Evolutionary conservation across 2,113 vertebrate genomes (phyloP).

Genomic region (Callionymus lyra): DNA sequence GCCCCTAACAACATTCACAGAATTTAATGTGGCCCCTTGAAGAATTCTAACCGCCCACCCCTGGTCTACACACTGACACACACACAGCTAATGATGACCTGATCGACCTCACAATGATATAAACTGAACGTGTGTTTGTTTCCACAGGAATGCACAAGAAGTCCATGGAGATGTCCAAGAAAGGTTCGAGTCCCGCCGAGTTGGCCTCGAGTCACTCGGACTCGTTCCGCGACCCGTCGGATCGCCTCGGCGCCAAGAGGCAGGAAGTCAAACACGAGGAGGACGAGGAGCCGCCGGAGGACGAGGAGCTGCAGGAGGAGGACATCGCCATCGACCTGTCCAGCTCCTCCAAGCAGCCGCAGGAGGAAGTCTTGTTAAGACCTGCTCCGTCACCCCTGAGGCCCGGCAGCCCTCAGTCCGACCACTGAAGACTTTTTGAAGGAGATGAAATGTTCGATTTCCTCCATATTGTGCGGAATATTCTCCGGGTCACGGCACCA

Average conservation of each 20-base stretch:
- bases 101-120: too few relatives aligned
- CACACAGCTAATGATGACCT: not conserved
- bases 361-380: constrained; percentile 35
- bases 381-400: constrained; percentile 15
- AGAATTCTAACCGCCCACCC: too few relatives aligned
- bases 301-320: constrained; percentile 41
- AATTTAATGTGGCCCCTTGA: too few relatives aligned
- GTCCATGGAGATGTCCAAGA: constrained; percentile 75
- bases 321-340: constrained; percentile 86
- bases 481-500: not conserved
- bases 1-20: too few relatives aligned
- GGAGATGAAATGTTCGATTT: too few relatives aligned
- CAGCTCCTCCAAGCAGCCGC: constrained; percentile 77
- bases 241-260: not conserved
- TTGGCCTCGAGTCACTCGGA: constrained; percentile 57
- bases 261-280: constrained; percentile 8
- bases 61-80: not conserved
- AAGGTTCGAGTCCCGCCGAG: constrained; percentile 59
- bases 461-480: not conserved
- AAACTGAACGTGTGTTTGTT: constrained; percentile 16
- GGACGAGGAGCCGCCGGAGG: constrained; percentile 18
- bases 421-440: constrained; percentile 42
- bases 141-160: constrained; percentile 92
- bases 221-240: constrained; percentile 32
- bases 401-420: constrained; percentile 35